Conservation (phyloP, 1,140 invertebrate genomes). For the Macrobrachium nipponense region DNA sequence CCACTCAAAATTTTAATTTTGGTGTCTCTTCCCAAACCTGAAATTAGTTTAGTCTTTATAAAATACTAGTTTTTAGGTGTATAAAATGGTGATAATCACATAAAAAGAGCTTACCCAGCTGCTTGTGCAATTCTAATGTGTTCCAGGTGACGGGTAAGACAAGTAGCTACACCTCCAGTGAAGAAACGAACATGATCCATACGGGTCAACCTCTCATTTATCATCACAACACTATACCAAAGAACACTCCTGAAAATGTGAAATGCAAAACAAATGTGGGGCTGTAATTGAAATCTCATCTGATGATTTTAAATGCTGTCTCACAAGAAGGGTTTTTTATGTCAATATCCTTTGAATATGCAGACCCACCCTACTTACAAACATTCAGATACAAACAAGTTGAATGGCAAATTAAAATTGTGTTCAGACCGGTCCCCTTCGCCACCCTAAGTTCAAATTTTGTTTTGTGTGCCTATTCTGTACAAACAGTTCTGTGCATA, state of each 20-base stretch:
- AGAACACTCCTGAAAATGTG: constrained; percentile 79
- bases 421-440: too few relatives aligned
- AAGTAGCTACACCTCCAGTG: constrained; percentile 83
- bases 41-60: too few relatives aligned
- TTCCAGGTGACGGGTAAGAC: constrained; percentile 86
- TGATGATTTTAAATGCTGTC: neutral
- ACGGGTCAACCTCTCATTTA: constrained; percentile 79
- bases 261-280: constrained; percentile 2
- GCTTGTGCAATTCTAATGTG: constrained; percentile 82
- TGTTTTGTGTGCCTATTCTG: too few relatives aligned
- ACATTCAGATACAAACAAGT: too few relatives aligned
- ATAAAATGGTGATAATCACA: neutral
- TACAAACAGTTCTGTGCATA: too few relatives aligned
- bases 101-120: constrained; percentile 75
- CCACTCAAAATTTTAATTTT: too few relatives aligned
- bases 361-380: too few relatives aligned
- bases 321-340: neutral
- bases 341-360: too few relatives aligned
- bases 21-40: too few relatives aligned
- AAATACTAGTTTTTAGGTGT: neutral
- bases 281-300: neutral
- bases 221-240: constrained; percentile 82
- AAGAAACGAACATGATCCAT: constrained; percentile 86
- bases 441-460: too few relatives aligned
- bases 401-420: too few relatives aligned